Base-by-base conservation (phyloP, 2,888 invertebrate species). In the Phortica magna region DNA sequence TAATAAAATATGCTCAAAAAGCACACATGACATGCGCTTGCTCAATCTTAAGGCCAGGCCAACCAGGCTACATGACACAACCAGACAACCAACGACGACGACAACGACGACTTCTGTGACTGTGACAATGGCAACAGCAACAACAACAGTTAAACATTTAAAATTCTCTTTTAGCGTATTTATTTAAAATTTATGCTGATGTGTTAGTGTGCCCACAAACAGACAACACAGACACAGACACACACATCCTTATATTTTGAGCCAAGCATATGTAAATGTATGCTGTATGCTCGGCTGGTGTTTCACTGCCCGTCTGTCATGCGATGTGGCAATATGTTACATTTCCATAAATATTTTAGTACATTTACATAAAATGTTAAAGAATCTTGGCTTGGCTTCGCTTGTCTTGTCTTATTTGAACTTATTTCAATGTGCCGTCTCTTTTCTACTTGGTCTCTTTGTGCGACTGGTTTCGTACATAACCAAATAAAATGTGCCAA, bases 321-420 rank as follows among this genome's bases (percentile, higher is more conserved):
- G 88, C 83, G 84, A 83, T 80, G 82, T 81, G 80, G 88, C 88
- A 89, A 88, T 89, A 87, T 89, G 88, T 81, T 83, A 83, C 88
- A 85, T 87, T 87, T 87, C 82, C 88, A 88, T 89, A 87, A 88
- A 88, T 89, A 89, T 88, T 89, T 89, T 84, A 87, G 73, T 81
- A 83, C 83, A 89, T 88, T 89, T 87, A 80, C 89, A 88, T 88
- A 84, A 89, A 84, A 88, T 83, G 83, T 82, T 81, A 75, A 79
- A 81, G 78, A 82, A 78, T 75, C 78, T 79, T 80, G 75, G 64
- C 76, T 68, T 57, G 31, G 74, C 78, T 79, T 80, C 73, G 64
- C 76, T 68, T 57, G 31, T 67, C 43, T 55, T 71, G 68, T 48
- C 41, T 73, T 53, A 22, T n/a, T 53, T 7, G 22, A 9, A 17